phyloP scores from a whole-genome alignment of 2,888 invertebrate genomes.

The Neuroscelio doddi region DNA sequence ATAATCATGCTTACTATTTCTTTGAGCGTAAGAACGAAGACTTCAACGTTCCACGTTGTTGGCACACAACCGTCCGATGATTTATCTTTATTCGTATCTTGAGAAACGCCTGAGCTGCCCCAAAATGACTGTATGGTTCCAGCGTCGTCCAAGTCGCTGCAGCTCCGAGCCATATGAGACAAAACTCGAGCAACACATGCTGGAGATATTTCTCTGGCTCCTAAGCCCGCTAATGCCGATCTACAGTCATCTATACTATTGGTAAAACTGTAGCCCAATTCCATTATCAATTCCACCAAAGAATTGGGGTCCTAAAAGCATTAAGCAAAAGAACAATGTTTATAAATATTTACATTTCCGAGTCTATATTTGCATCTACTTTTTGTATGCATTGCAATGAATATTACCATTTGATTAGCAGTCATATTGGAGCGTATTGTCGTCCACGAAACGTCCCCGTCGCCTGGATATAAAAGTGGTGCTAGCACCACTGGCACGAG shows the following conservation, averaged over 20 bases:
- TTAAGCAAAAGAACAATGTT: neutral
- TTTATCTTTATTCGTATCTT: constrained; percentile 73
- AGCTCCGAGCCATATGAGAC: constrained; percentile 89
- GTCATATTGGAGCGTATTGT: constrained; percentile 66
- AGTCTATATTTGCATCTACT: too few species aligned
- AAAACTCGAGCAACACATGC: constrained; percentile 88
- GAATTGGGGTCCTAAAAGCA: constrained; percentile 79
- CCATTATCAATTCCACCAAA: constrained; percentile 90
- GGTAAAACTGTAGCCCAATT: constrained; percentile 94
- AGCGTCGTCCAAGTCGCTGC: constrained; percentile 81
- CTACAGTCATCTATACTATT: constrained; percentile 90
- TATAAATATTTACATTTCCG: neutral
- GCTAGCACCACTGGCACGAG: constrained; percentile 91
- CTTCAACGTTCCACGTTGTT: constrained; percentile 92
- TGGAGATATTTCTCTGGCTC: constrained; percentile 87
- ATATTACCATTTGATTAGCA: constrained; percentile 65
- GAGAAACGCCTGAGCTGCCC: constrained; percentile 74
- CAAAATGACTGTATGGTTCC: constrained; percentile 74
- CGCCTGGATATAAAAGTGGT: constrained; percentile 89
- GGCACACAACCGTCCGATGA: constrained; percentile 63
- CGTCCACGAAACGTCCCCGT: constrained; percentile 70
- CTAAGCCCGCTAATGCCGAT: constrained; percentile 86
- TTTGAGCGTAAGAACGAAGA: constrained; percentile 93
- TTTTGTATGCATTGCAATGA: too few species aligned
- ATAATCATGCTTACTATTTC: constrained; percentile 78